These are phyloP conservation scores for Alethe castanea DNA, from an alignment of 2,113 vertebrate genomes.

Conservation along the genomic window DNA sequence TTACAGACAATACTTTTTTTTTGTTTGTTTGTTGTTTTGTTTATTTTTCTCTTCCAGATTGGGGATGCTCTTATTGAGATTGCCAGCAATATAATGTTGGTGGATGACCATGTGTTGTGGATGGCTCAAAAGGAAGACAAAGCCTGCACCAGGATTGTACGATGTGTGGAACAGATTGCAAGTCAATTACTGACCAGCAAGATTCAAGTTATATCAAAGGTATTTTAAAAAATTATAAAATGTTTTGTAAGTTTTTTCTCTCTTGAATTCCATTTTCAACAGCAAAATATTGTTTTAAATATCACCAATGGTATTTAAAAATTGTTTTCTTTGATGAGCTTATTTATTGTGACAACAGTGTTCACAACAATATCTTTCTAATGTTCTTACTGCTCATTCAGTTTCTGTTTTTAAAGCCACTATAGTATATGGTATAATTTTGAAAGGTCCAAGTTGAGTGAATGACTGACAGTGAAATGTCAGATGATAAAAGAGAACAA, in stretches of 20 bases:
- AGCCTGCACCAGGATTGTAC: slow-evolving; percentile 87
- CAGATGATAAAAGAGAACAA: not conserved
- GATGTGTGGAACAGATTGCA: slow-evolving; percentile 84
- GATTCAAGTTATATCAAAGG: slow-evolving; percentile 83
- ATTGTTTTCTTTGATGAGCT: not conserved
- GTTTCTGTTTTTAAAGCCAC: not conserved
- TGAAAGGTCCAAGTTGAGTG: not conserved
- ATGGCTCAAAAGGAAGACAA: slow-evolving; percentile 87
- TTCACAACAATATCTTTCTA: not conserved
- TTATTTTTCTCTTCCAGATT: slow-evolving; percentile 65
- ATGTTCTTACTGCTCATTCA: not conserved
- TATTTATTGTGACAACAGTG: not conserved
- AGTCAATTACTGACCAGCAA: slow-evolving; percentile 73
- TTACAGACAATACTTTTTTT: not conserved
- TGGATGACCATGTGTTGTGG: slow-evolving; percentile 87
- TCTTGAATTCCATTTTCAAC: not conserved
- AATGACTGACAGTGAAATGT: not conserved
- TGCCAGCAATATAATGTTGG: slow-evolving; percentile 88
- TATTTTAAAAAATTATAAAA: slow-evolving; percentile 45
- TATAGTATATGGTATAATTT: not conserved
- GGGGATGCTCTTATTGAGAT: slow-evolving; percentile 82
- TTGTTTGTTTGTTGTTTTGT: not conserved
- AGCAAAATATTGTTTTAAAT: not conserved
- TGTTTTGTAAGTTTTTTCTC: not conserved
- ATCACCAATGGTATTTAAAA: not conserved